Evolutionary conservation across 2,888 invertebrate species (phyloP).

Genomic region (Agrotis exclamationis): DNA sequence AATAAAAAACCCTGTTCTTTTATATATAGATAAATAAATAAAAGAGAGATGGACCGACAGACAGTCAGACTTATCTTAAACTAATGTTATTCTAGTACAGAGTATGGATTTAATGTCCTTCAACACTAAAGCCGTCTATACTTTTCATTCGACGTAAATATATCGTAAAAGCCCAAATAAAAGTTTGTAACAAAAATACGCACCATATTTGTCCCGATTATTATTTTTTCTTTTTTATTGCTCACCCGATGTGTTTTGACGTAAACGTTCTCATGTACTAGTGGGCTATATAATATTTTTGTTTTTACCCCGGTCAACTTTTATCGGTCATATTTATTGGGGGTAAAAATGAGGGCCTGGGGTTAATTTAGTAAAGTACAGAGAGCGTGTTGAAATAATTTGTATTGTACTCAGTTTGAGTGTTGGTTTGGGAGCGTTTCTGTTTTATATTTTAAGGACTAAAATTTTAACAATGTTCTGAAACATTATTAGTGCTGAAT

Average conservation of each 20-base stretch:
- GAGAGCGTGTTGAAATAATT: conserved; percentile 33
- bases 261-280: conserved; percentile 29
- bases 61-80: no score
- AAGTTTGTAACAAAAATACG: conserved; percentile 48
- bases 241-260: conserved; percentile 46
- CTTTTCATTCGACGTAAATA: conserved; percentile 4
- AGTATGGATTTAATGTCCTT: background rate
- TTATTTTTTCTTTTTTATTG: conserved; percentile 53
- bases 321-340: conserved; percentile 43
- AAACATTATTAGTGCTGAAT: background rate
- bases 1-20: no score
- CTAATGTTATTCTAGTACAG: no score
- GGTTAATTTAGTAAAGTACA: conserved; percentile 23
- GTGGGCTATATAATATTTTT: conserved; percentile 21
- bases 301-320: conserved; percentile 58
- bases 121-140: background rate
- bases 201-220: conserved; percentile 48
- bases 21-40: no score
- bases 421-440: conserved; percentile 8
- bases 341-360: conserved; percentile 26
- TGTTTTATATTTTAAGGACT: conserved; percentile 17
- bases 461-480: background rate
- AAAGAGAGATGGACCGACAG: no score
- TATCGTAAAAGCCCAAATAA: conserved; percentile 39
- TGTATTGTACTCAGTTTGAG: conserved; percentile 7